Evolutionary conservation across 1,140 invertebrate genomes (phyloP).

Genomic region (Potamilus streckersoni): DNA sequence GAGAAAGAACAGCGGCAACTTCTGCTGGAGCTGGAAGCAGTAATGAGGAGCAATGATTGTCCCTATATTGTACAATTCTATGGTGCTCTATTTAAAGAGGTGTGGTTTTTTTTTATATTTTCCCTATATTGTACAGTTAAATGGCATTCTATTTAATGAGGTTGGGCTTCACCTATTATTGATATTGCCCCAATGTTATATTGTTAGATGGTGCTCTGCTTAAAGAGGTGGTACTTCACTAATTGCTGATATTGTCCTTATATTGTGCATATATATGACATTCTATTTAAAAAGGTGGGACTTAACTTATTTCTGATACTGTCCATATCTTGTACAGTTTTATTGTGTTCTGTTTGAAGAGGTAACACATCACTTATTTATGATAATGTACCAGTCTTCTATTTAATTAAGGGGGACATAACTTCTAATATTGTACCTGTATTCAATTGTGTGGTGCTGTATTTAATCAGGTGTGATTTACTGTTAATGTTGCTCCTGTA

Average conservation of each 20-base stretch:
- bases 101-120: conserved; percentile 63
- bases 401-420: not conserved
- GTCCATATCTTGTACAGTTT: conserved; percentile 96
- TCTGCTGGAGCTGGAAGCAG: conserved; percentile 97
- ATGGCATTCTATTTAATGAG: no score
- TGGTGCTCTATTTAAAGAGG: conserved; percentile 96
- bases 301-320: conserved; percentile 69
- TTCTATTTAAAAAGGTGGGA: not conserved
- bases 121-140: no score
- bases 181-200: no score
- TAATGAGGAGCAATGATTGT: conserved; percentile 97
- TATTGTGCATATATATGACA: not conserved
- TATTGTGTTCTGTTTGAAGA: conserved; percentile 88
- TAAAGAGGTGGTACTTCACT: not conserved
- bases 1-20: conserved; percentile 95
- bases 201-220: no score
- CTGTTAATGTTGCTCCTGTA: no score
- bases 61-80: conserved; percentile 98
- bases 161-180: no score
- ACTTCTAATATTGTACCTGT: not conserved
- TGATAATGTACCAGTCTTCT: conserved; percentile 1
- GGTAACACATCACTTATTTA: not conserved
- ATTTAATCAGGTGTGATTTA: no score
- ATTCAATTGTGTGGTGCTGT: no score
- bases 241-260: not conserved